Percentiles rank a stretch among this genome's conserved stretches.
These are phyloP conservation scores for Ichneumoninae sp. DNA, from an alignment of 2,888 invertebrate species.

Conservation along the genomic window DNA sequence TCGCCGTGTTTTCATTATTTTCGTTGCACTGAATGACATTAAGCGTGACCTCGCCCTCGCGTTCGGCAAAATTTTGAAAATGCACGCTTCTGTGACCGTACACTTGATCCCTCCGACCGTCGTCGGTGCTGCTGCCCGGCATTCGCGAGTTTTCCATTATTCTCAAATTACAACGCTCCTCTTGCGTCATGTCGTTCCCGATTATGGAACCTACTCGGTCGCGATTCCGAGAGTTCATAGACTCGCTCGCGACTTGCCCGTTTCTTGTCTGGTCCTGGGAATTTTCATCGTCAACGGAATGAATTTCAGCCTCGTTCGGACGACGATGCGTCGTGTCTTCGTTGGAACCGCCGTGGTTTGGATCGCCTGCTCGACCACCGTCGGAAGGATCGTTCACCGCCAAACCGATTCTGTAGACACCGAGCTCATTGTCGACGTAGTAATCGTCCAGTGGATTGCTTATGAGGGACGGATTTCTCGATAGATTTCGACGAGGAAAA, in stretches of 20 bases:
- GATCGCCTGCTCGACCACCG: neutral
- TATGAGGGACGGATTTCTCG: constrained; percentile 78
- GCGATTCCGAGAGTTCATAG: constrained; percentile 75
- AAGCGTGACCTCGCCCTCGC: constrained; percentile 45
- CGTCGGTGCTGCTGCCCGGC: constrained; percentile 19
- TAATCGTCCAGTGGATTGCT: constrained; percentile 80
- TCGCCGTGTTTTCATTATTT: constrained; percentile 15
- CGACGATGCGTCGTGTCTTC: constrained; percentile 28
- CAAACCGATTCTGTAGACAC: constrained; percentile 56
- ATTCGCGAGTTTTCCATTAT: constrained; percentile 36
- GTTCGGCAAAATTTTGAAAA: constrained; percentile 56
- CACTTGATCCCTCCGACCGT: constrained; percentile 44
- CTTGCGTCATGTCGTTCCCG: constrained; percentile 27
- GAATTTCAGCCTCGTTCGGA: neutral
- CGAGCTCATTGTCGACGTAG: constrained; percentile 78
- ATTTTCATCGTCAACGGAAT: neutral
- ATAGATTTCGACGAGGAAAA: constrained; percentile 75
- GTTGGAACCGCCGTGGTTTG: constrained; percentile 5
- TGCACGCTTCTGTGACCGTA: constrained; percentile 58
- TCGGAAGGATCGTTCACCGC: neutral
- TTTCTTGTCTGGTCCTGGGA: constrained; percentile 50
- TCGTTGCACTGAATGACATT: constrained; percentile 39
- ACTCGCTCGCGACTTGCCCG: constrained; percentile 70
- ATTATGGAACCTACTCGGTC: constrained; percentile 66
- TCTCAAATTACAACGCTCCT: constrained; percentile 40